These are phyloP conservation scores for Slavum lentiscoides DNA, from an alignment of 2,888 invertebrate species.

Conservation along the genomic window DNA sequence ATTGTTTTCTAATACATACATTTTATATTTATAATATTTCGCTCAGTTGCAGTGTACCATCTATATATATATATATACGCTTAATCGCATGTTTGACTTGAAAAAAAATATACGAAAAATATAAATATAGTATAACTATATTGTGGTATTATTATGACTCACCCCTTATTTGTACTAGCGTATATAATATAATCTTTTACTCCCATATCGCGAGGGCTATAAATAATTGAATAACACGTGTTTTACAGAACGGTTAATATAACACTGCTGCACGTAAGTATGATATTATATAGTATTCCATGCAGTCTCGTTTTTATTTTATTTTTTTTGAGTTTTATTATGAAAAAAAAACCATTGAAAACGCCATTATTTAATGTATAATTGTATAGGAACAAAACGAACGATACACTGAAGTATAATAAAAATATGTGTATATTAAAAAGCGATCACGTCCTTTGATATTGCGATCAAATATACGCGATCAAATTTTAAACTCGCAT, in stretches of 20 bases:
- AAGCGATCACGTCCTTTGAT: too few relatives aligned
- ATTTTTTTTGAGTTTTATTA: background rate
- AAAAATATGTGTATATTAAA: too few relatives aligned
- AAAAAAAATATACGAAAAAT: background rate
- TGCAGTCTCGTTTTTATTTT: background rate
- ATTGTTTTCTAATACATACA: too few relatives aligned
- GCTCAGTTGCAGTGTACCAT: too few relatives aligned
- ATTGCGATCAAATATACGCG: too few relatives aligned
- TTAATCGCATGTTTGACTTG: too few relatives aligned
- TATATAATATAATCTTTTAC: background rate
- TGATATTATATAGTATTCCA: constrained; percentile 3
- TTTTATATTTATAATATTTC: too few relatives aligned
- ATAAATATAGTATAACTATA: background rate
- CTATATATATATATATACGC: too few relatives aligned
- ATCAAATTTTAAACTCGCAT: too few relatives aligned
- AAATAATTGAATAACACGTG: constrained; percentile 36
- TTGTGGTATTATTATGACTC: background rate
- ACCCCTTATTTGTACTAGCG: background rate
- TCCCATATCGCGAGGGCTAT: background rate
- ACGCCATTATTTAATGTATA: background rate
- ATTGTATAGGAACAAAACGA: background rate
- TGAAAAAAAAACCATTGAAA: background rate
- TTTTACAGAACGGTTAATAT: background rate
- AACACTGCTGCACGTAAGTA: too few relatives aligned
- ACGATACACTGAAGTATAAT: background rate